These are phyloP conservation scores for Erpornis zantholeuca DNA, from an alignment of 2,113 vertebrate species.

Conservation along the genomic window DNA sequence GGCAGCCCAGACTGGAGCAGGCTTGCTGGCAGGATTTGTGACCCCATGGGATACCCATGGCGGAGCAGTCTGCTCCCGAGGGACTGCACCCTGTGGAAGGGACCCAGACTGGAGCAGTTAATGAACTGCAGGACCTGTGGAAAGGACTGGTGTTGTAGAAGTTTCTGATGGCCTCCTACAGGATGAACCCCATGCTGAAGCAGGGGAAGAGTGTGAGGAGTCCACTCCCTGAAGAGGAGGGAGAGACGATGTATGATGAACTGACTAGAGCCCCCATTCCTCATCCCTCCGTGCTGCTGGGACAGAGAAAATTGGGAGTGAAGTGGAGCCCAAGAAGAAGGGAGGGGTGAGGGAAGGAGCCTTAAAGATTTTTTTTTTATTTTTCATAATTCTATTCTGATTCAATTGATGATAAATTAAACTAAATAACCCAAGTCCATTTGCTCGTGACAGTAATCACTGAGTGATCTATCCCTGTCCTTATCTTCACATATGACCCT, in stretches of 20 bases:
- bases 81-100: background rate
- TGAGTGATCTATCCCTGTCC: background rate
- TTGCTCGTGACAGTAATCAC: too few species aligned
- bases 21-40: background rate
- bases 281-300: background rate
- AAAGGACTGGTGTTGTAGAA: background rate
- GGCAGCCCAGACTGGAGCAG: background rate
- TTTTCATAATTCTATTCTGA: background rate
- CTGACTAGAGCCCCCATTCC: background rate
- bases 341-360: background rate
- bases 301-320: background rate
- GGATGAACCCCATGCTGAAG: background rate
- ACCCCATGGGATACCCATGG: fast-evolving
- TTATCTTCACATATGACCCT: background rate
- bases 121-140: background rate
- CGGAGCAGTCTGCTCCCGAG: background rate
- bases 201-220: background rate
- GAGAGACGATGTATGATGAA: too few species aligned
- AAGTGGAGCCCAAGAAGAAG: background rate
- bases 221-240: background rate
- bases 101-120: background rate
- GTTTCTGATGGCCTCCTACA: background rate
- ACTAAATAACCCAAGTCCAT: background rate
- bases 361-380: background rate
- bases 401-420: background rate